These are phyloP conservation scores for Bombus confusus DNA, from an alignment of 1,140 invertebrate species.

Conservation along the genomic window DNA sequence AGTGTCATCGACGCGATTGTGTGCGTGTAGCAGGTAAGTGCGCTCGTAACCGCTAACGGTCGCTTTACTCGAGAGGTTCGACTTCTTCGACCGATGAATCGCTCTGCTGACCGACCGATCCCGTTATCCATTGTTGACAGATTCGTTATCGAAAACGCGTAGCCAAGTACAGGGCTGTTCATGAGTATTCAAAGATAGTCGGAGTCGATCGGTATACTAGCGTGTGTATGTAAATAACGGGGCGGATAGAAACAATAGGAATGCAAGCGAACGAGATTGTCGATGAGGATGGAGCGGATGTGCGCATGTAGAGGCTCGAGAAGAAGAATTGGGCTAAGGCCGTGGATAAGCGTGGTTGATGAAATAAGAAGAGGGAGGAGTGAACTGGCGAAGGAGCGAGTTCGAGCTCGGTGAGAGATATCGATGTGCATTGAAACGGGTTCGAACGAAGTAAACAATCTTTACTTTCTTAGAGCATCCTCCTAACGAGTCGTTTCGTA, in stretches of 20 bases:
- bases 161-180: slow-evolving; percentile 2
- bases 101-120: background rate
- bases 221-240: slow-evolving; percentile 31
- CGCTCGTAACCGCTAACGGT: slow-evolving; percentile 18
- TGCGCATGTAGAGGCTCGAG: background rate
- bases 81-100: slow-evolving; percentile 31
- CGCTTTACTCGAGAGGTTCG: background rate
- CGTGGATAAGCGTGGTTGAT: background rate
- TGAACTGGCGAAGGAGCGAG: background rate
- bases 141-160: slow-evolving; percentile 45
- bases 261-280: slow-evolving; percentile 6
- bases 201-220: background rate
- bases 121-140: slow-evolving; percentile 53
- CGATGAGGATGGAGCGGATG: no score
- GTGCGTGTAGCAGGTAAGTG: background rate
- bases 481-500: no score
- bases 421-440: background rate
- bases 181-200: slow-evolving; percentile 31
- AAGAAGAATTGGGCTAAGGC: background rate
- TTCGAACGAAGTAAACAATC: background rate
- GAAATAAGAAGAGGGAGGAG: background rate
- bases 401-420: background rate
- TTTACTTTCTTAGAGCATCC: background rate
- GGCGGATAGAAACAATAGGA: background rate
- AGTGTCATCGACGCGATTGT: background rate